phyloP scores from a whole-genome alignment of 2,113 vertebrate genomes.

The Zosterops hypoxanthus region DNA sequence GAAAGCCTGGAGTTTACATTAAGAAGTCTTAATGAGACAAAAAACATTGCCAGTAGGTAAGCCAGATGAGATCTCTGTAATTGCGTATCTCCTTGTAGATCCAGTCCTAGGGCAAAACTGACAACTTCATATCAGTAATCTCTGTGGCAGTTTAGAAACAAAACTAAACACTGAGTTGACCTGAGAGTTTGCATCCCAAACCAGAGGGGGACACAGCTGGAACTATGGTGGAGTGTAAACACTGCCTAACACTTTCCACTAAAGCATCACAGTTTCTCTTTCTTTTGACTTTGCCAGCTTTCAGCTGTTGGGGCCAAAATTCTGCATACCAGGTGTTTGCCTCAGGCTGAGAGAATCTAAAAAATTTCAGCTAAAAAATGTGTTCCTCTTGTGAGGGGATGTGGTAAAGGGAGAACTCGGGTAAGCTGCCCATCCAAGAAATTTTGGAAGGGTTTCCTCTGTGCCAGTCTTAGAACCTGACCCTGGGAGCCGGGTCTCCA shows the following conservation, averaged over 20 bases:
- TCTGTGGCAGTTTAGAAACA: neutral
- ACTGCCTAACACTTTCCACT: neutral
- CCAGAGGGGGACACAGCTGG: neutral
- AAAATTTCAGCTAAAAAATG: neutral
- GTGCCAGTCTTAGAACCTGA: neutral
- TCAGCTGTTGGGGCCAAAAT: neutral
- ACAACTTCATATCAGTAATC: neutral
- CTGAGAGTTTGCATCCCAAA: neutral
- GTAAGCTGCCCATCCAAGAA: neutral
- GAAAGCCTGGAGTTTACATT: neutral
- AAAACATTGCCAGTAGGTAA: neutral
- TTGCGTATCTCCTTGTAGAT: neutral
- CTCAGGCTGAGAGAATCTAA: neutral
- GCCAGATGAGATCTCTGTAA: neutral
- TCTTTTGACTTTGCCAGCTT: neutral
- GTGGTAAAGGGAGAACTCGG: neutral
- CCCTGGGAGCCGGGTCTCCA: neutral
- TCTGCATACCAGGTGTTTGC: neutral
- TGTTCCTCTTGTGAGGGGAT: neutral
- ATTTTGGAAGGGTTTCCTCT: neutral
- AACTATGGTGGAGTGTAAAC: neutral
- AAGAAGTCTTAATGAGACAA: neutral
- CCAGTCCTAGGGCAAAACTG: constrained; percentile 28
- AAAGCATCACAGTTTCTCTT: neutral
- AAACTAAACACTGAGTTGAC: neutral